Conservation (phyloP, 2,797 vertebrate genomes). For the Clarias pachynema region DNA sequence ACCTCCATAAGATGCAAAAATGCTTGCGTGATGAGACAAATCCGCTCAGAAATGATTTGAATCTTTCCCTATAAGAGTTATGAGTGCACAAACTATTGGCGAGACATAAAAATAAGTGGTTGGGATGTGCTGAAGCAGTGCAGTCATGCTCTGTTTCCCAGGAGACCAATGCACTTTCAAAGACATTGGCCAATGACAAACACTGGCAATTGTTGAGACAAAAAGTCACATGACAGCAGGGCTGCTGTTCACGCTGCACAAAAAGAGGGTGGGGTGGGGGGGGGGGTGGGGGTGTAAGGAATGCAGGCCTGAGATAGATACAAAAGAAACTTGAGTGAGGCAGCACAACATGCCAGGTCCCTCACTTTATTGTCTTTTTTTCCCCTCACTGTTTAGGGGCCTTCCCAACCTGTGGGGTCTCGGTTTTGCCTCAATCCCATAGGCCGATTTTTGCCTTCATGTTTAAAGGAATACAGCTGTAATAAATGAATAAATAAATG, state of each 20-base stretch:
- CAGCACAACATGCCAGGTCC: slow-evolving; percentile 44
- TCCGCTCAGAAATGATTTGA: not conserved
- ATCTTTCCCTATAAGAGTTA: not conserved
- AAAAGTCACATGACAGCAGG: slow-evolving; percentile 79
- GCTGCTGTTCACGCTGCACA: slow-evolving; percentile 65
- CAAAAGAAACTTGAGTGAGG: slow-evolving; percentile 50
- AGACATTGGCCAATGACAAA: slow-evolving; percentile 78
- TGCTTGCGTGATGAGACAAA: not conserved
- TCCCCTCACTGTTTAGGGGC: slow-evolving; percentile 20
- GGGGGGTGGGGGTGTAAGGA: slow-evolving; percentile 40
- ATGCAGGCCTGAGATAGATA: slow-evolving; percentile 40
- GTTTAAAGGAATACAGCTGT: not conserved
- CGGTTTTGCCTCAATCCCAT: slow-evolving; percentile 30
- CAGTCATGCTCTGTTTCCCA: slow-evolving; percentile 77
- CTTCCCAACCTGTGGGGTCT: slow-evolving; percentile 33
- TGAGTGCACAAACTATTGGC: slow-evolving; percentile 1
- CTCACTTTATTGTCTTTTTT: slow-evolving; percentile 33
- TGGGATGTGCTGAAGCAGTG: slow-evolving; percentile 73
- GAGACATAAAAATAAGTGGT: slow-evolving; percentile 39
- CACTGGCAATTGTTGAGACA: slow-evolving; percentile 75
- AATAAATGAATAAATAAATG: not conserved
- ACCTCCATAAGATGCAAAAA: slow-evolving; percentile 2
- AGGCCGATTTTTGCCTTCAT: not conserved
- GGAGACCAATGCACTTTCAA: slow-evolving; percentile 82
- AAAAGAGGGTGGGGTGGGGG: slow-evolving; percentile 37